Percentiles rank a stretch among this genome's conserved stretches.
Evolutionary conservation across 2,113 vertebrate genomes (phyloP).

Genomic region (Chloroceryle aenea): DNA sequence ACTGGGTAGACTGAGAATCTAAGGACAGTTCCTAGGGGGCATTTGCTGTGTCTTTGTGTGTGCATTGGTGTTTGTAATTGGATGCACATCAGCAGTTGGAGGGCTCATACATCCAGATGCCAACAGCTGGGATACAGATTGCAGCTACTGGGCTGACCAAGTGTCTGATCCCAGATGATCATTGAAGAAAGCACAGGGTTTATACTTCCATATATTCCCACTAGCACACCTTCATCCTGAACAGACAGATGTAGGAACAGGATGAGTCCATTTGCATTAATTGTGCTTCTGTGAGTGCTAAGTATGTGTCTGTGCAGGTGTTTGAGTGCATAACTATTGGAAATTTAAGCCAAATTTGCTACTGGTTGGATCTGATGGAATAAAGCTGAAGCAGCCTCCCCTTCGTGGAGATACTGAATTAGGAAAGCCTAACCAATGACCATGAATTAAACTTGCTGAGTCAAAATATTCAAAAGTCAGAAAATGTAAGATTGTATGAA

Average conservation of each 20-base stretch:
- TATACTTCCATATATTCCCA: background rate
- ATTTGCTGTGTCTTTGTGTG: fast-evolving
- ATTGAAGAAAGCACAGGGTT: background rate
- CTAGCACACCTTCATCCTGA: background rate
- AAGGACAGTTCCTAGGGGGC: background rate
- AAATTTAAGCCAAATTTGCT: background rate
- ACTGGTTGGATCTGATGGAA: background rate
- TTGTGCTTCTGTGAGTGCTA: background rate
- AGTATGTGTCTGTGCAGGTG: background rate
- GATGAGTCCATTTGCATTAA: background rate
- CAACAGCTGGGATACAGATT: background rate
- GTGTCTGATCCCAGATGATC: background rate
- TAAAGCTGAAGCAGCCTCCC: background rate
- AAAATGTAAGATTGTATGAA: background rate
- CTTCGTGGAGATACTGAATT: background rate
- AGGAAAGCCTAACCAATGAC: background rate
- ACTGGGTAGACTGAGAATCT: background rate
- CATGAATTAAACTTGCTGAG: background rate
- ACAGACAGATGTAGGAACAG: background rate
- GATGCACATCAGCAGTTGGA: background rate
- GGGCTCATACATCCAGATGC: background rate
- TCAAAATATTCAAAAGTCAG: background rate
- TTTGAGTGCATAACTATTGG: background rate
- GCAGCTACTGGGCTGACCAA: background rate
- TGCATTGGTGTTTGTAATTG: background rate